Conservation (phyloP, 2,113 vertebrate species). For the Poeciliopsis prolifica region DNA sequence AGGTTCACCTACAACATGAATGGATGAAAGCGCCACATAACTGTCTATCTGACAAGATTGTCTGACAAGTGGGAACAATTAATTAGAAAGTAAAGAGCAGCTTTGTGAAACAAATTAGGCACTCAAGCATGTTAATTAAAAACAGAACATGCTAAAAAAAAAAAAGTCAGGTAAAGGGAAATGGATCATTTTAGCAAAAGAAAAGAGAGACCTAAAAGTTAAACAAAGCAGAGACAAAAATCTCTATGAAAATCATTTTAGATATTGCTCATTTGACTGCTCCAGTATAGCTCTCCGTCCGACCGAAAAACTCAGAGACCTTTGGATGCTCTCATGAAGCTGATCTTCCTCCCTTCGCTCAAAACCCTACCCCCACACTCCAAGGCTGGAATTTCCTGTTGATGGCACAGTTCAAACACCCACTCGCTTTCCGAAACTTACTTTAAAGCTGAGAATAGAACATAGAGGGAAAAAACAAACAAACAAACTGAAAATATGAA, state of each 20-base stretch:
- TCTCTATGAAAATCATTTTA: not conserved
- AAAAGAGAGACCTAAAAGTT: not conserved
- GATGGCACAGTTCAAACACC: slow-evolving; percentile 66
- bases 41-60: no score
- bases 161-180: not conserved
- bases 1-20: not conserved
- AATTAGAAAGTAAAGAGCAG: not conserved
- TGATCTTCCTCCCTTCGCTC: slow-evolving; percentile 51
- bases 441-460: slow-evolving; percentile 59
- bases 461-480: slow-evolving; percentile 14
- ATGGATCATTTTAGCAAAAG: slow-evolving; percentile 3
- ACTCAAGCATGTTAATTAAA: slow-evolving; percentile 14
- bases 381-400: slow-evolving; percentile 76
- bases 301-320: slow-evolving; percentile 43
- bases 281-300: slow-evolving; percentile 35
- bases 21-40: no score
- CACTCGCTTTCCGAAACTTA: slow-evolving; percentile 57
- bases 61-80: not conserved
- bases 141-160: not conserved
- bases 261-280: slow-evolving; percentile 16
- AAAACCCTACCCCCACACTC: slow-evolving; percentile 61
- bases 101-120: slow-evolving; percentile 4
- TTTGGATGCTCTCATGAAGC: slow-evolving; percentile 54
- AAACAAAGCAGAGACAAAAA: not conserved
- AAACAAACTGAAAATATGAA: slow-evolving; percentile 17